Percentiles rank a stretch among this genome's conserved stretches.
Conservation (phyloP, 2,797 vertebrate species). For the Rhinichthys osculus region DNA sequence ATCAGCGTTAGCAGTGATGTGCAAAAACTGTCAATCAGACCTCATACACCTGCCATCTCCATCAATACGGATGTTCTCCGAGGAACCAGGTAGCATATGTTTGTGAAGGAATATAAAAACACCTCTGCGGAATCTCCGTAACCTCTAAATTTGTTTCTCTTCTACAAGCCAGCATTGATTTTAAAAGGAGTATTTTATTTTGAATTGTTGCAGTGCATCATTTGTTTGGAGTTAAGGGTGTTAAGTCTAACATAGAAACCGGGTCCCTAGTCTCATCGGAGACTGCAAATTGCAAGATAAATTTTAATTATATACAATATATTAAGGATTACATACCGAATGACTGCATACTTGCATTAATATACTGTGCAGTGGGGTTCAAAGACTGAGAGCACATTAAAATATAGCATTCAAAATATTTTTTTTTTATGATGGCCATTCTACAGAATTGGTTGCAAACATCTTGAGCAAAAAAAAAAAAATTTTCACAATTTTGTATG, state of each 20-base stretch:
- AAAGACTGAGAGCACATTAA: background rate
- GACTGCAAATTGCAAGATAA: background rate
- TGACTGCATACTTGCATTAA: background rate
- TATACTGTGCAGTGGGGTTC: background rate
- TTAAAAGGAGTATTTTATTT: background rate
- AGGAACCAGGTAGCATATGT: constrained; percentile 29
- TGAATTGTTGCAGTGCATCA: background rate
- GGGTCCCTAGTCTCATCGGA: background rate
- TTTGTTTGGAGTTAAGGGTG: background rate
- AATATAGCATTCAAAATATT: background rate
- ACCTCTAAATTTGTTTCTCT: background rate
- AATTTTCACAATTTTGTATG: too few species aligned
- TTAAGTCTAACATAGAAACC: background rate
- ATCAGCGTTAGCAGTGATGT: constrained; percentile 15
- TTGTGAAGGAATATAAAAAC: background rate
- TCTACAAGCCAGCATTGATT: background rate
- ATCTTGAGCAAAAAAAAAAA: too few species aligned
- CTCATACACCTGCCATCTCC: constrained; percentile 16
- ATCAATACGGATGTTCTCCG: background rate
- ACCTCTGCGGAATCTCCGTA: background rate
- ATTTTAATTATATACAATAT: background rate
- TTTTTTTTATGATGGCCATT: too few species aligned
- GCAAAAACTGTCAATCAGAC: constrained; percentile 23
- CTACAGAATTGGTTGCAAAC: too few species aligned
- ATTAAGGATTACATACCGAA: background rate